Base-by-base conservation (phyloP, 2,888 invertebrate species). In the Drosophila prolongata region DNA sequence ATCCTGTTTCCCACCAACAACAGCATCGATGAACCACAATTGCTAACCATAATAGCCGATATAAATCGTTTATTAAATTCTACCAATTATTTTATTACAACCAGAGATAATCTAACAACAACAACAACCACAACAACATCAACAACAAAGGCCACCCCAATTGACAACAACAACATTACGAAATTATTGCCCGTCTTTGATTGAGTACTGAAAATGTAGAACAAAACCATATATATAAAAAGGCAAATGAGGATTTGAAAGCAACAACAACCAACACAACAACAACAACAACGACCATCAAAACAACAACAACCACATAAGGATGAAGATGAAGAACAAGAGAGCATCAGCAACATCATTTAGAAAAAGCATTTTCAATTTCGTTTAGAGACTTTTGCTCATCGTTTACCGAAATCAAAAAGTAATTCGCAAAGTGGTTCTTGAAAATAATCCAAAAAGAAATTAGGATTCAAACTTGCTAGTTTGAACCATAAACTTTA, bases 51-150 rank as follows among this genome's bases (percentile, higher is more conserved):
- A 78, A 87, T 92, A 77, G 80, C 89, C 64, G 90, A 90, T 87
- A 90, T 92, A 77, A 91, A 91, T 90, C 90, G 90, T 84, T 89
- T 92, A 90, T 87, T 91, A 90, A 92, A 92, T 87, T 89, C 89
- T 87, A 90, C 92, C 86, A 92, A 91, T 91, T 91, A 92, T 91
- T 91, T 91, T 85, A 91, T 91, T 90, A 90, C 91, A 83, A 91
- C 89, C 87, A 91, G 91, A 91, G 90, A 92, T 91, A 91, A 91
- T 84, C 72, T 83, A 70, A 79, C 80, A 70, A 69, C 87, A 53
- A 47, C 84, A 74, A 50, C 74, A 73, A 55, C 24, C 4, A 24
- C 74, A 74, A 53, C 72, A 67, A 70, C 76, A 75, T 60, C 79
- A 64, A 58, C 75, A 65, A 62, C 65, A 72, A 53, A 71, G 70